Percentiles rank a stretch among this genome's conserved stretches.
Conservation (phyloP, 2,888 invertebrate genomes). For the Dryobota labecula region DNA sequence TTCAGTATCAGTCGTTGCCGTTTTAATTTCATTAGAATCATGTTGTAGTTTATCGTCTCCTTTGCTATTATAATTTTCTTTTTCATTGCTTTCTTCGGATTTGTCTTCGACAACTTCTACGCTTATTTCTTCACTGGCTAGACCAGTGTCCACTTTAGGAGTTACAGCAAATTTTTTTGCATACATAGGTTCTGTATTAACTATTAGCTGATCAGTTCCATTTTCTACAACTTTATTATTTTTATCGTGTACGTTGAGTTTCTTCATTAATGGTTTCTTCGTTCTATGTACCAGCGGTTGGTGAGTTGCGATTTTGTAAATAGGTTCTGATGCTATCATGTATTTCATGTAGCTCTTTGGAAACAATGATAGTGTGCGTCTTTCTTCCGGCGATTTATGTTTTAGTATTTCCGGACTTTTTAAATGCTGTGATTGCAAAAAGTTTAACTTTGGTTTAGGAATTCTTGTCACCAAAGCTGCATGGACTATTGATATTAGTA, state of each 20-base stretch:
- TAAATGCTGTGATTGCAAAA: background rate
- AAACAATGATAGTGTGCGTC: conserved; percentile 64
- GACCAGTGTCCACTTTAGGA: background rate
- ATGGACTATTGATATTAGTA: conserved; percentile 23
- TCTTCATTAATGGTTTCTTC: conserved; percentile 65
- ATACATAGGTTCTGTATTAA: background rate
- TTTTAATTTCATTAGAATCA: background rate
- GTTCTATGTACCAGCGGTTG: conserved; percentile 38
- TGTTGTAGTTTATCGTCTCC: background rate
- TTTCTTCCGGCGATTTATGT: conserved; percentile 54
- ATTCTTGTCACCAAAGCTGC: conserved; percentile 6
- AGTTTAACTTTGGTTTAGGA: conserved; percentile 39
- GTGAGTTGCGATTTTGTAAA: conserved; percentile 37
- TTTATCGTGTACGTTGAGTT: conserved; percentile 43
- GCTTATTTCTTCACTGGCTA: conserved; percentile 19
- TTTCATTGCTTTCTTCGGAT: conserved; percentile 5
- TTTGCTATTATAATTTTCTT: conserved; percentile 5
- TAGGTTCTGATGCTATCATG: conserved; percentile 59
- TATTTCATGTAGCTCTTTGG: conserved; percentile 69
- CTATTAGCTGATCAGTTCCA: background rate
- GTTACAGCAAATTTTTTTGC: background rate
- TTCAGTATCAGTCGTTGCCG: background rate
- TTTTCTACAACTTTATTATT: conserved; percentile 7
- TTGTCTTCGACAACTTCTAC: conserved; percentile 19
- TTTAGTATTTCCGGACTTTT: conserved; percentile 1